Percentiles rank a stretch among this genome's conserved stretches.
These are phyloP conservation scores for Drosophila bifasciata DNA, from an alignment of 1,140 invertebrate genomes.

Conservation along the genomic window DNA sequence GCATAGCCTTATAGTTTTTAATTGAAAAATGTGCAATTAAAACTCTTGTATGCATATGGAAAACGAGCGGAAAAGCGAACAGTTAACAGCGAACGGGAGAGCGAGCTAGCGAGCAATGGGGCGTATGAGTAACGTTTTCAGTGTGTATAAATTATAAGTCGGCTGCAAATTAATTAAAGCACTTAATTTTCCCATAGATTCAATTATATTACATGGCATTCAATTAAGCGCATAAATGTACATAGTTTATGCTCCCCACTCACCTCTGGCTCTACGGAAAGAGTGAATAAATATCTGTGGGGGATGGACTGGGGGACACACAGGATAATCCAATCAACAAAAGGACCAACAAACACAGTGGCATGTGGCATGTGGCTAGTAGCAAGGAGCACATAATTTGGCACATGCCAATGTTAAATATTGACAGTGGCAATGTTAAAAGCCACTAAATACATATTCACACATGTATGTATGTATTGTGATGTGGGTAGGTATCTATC, in stretches of 20 bases:
- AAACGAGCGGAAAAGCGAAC: not conserved
- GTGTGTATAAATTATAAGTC: conserved; percentile 60
- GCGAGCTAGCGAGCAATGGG: conserved; percentile 25
- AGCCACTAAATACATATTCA: conserved; percentile 57
- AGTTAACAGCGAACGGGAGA: not conserved
- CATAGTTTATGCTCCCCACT: conserved; percentile 6
- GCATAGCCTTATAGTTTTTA: conserved; percentile 51
- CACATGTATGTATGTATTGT: conserved; percentile 2
- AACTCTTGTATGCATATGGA: conserved; percentile 48
- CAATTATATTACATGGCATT: conserved; percentile 70
- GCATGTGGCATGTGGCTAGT: too few relatives aligned
- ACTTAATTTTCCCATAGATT: conserved; percentile 68
- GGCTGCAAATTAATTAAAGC: conserved; percentile 70
- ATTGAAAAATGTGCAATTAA: conserved; percentile 77
- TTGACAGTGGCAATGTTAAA: conserved; percentile 57
- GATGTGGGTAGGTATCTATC: conserved; percentile 8
- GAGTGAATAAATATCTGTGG: conserved; percentile 3
- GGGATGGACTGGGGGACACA: not conserved
- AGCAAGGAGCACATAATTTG: conserved; percentile 51
- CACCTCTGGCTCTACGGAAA: not conserved
- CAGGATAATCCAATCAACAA: too few relatives aligned
- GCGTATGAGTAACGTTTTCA: conserved; percentile 64
- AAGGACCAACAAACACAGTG: not conserved
- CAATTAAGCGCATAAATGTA: conserved; percentile 66
- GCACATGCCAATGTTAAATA: conserved; percentile 70